Conservation (phyloP, 2,797 vertebrate species). For the Macrochelys suwanniensis region DNA sequence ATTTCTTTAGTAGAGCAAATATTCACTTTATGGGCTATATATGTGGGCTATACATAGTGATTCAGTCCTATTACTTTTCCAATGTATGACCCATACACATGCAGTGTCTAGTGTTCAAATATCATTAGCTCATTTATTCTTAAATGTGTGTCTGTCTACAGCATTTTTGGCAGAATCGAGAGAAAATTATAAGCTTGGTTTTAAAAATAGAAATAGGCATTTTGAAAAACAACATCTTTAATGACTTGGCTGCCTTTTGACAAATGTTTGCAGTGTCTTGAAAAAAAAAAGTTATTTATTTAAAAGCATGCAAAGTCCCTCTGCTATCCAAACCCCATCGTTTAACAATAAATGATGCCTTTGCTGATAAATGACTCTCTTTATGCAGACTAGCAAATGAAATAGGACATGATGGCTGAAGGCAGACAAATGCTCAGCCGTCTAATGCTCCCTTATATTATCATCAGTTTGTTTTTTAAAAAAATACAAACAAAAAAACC, state of each 20-base stretch:
- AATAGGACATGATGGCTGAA: slow-evolving; percentile 79
- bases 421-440: slow-evolving; percentile 76
- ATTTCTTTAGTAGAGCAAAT: not conserved
- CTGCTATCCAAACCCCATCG: slow-evolving; percentile 76
- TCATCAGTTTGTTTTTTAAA: slow-evolving; percentile 60
- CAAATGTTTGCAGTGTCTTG: slow-evolving; percentile 75
- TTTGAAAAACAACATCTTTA: slow-evolving; percentile 68
- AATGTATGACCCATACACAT: not conserved
- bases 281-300: slow-evolving; percentile 81
- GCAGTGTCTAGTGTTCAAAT: not conserved
- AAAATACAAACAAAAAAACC: not conserved
- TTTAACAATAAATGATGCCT: slow-evolving; percentile 86
- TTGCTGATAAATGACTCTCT: slow-evolving; percentile 83
- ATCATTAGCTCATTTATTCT: not conserved
- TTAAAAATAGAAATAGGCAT: slow-evolving; percentile 70
- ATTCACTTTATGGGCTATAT: not conserved
- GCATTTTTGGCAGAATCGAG: slow-evolving; percentile 43
- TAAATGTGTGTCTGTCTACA: slow-evolving; percentile 24
- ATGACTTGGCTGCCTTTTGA: slow-evolving; percentile 76
- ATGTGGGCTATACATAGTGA: not conserved
- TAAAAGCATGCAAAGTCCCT: slow-evolving; percentile 74
- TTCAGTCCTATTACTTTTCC: slow-evolving; percentile 14
- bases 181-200: slow-evolving; percentile 57
- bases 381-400: slow-evolving; percentile 81
- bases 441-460: slow-evolving; percentile 72